These are phyloP conservation scores for Marmota monax DNA, from an alignment of 2,113 vertebrate genomes.

Conservation along the genomic window DNA sequence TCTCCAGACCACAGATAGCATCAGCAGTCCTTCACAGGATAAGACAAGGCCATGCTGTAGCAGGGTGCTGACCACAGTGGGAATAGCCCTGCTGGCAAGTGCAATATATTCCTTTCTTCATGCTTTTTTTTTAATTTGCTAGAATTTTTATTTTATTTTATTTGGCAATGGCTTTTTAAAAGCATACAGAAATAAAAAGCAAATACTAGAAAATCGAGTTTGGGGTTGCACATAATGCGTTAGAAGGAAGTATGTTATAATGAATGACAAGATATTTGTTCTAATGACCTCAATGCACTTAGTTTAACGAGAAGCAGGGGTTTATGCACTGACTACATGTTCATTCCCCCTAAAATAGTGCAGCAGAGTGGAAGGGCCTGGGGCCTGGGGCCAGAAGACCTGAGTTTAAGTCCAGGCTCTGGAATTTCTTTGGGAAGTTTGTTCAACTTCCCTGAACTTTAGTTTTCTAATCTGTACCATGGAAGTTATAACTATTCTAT, in stretches of 20 bases:
- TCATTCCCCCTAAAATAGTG: neutral
- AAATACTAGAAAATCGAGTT: conserved; percentile 17
- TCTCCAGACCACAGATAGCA: neutral
- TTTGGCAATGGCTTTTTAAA: neutral
- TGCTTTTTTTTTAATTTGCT: neutral
- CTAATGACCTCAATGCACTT: neutral
- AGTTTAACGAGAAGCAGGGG: neutral
- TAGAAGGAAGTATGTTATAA: conserved; percentile 1
- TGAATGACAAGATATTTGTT: conserved; percentile 11
- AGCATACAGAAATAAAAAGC: neutral
- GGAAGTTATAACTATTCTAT: neutral
- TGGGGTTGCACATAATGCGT: neutral
- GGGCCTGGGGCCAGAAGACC: neutral
- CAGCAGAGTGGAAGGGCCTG: neutral
- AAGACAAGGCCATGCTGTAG: neutral
- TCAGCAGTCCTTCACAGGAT: neutral
- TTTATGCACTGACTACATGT: neutral
- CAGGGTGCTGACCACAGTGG: neutral
- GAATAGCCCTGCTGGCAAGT: conserved; percentile 20
- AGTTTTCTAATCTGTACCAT: neutral
- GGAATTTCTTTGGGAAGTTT: neutral
- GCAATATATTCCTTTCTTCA: neutral
- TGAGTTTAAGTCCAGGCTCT: neutral
- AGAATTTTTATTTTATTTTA: conserved; percentile 14
- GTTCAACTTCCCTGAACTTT: neutral